Evolutionary conservation across 2,797 vertebrate genomes (phyloP), one percentile per base, ranked within the genome.

Genomic region (Martes flavigula): DNA sequence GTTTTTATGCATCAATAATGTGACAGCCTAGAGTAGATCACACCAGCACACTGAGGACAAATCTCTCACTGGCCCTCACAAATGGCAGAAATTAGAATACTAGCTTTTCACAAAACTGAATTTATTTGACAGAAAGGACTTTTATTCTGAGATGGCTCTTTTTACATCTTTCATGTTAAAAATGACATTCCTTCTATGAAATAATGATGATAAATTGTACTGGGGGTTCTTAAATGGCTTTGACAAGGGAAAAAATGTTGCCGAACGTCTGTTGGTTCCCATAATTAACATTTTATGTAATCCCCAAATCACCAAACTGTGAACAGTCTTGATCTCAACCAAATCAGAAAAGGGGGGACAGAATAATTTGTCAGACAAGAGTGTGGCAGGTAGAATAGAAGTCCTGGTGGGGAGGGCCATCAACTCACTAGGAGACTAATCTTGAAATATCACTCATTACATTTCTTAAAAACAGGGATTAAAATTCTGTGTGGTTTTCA

Each of bases 51-150:
- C 40, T 70, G 48, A 56, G 30, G 62, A 77, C 46, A 90, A 91
- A 62, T 85, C 35, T 92, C 68, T 95, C 64, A 86, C 32, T 68
- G 4, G 86, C 84, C 7, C 96, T 83, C 83, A 86, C 51, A 93
- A 93, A 66, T 51, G 73, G 87, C 78, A 91, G 94, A 93, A 72
- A 84, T 35, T 25, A 87, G 30, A 35, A 73, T 43, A 72, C 12
- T 60, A 70, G 15, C 27, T 97, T 96, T 97, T 48, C 92, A 66
- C 64, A 95, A 93, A 96, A 79, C 35, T 23, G n/a, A 94, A 84
- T 82, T 56, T 58, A 77, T 92, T 96, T 87, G 20, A 3, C 83
- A 2, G 35, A n/a, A 91, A 82, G 8, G 32, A 13, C 15, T 96
- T 90, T 90, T 81, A 77, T 90, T 94, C 35, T 64, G 25, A 77